Percentiles rank a stretch among this genome's conserved stretches.
Conservation (phyloP, 2,113 vertebrate genomes). For the Lampris megalopsis region DNA sequence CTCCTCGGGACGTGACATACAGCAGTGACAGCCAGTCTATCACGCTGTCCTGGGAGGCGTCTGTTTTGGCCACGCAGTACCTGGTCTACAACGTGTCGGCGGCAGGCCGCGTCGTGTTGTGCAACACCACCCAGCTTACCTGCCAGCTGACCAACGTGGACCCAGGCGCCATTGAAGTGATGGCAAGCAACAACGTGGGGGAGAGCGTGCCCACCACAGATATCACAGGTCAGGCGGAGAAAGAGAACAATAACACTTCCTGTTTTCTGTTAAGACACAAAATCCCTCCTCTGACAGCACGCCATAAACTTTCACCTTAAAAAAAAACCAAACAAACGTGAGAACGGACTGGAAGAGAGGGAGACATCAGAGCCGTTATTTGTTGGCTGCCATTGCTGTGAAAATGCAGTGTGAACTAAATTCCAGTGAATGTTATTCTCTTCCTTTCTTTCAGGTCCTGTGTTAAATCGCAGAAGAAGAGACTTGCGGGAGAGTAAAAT, state of each 20-base stretch:
- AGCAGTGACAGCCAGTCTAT: constrained; percentile 29
- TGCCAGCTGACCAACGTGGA: constrained; percentile 61
- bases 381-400: too few species aligned
- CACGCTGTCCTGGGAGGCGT: constrained; percentile 68
- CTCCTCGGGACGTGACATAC: constrained; percentile 61
- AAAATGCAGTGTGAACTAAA: neutral
- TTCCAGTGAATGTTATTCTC: neutral
- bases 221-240: constrained; percentile 60
- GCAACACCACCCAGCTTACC: constrained; percentile 68
- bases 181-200: constrained; percentile 75
- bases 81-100: constrained; percentile 50
- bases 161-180: constrained; percentile 51
- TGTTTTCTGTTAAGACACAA: too few species aligned
- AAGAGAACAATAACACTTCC: neutral
- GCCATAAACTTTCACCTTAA: too few species aligned
- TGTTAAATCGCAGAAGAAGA: constrained; percentile 62
- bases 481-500: constrained; percentile 36
- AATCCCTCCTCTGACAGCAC: too few species aligned
- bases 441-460: constrained; percentile 38
- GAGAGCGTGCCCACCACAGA: constrained; percentile 66
- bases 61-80: constrained; percentile 72
- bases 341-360: too few species aligned
- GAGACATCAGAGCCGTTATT: too few species aligned
- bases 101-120: constrained; percentile 33
- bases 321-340: too few species aligned